A percentile compares a stretch with the other conserved stretches of the same genome.
These are phyloP conservation scores for Anniella stebbinsi DNA, from an alignment of 2,797 vertebrate genomes.

Conservation along the genomic window DNA sequence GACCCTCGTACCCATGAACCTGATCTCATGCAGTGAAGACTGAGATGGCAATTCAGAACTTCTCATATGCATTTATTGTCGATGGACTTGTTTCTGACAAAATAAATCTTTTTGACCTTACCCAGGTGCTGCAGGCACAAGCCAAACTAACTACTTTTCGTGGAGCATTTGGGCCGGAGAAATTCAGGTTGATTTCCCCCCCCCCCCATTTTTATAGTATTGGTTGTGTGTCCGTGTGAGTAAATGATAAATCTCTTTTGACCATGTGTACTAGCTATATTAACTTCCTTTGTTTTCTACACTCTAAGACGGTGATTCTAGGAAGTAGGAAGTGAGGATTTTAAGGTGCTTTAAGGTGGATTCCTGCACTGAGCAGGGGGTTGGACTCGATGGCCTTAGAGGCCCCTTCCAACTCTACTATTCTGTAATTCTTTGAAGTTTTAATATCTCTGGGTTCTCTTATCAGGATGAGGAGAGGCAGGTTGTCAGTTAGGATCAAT, in stretches of 20 bases:
- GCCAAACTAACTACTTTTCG: slow-evolving; percentile 91
- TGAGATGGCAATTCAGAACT: not conserved
- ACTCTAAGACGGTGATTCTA: not conserved
- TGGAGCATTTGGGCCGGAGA: slow-evolving; percentile 87
- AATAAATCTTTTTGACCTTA: slow-evolving; percentile 26
- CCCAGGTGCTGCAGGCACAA: slow-evolving; percentile 88
- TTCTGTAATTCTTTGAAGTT: no score
- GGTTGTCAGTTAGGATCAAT: no score
- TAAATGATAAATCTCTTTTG: not conserved
- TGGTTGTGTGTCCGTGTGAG: not conserved
- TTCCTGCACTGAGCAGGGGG: no score
- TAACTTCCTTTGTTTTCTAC: not conserved
- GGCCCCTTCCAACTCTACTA: no score
- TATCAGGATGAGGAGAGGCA: no score
- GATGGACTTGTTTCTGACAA: not conserved
- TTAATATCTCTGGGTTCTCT: no score
- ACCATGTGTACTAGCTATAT: not conserved
- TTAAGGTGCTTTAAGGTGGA: not conserved
- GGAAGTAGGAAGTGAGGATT: not conserved
- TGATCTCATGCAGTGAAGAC: not conserved
- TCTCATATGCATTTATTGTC: not conserved
- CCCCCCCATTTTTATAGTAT: not conserved
- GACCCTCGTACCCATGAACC: not conserved
- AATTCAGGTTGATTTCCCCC: slow-evolving; percentile 96
- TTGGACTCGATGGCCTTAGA: no score